These are phyloP conservation scores for Conopomorpha cramerella DNA, from an alignment of 1,140 invertebrate species.

Conservation along the genomic window DNA sequence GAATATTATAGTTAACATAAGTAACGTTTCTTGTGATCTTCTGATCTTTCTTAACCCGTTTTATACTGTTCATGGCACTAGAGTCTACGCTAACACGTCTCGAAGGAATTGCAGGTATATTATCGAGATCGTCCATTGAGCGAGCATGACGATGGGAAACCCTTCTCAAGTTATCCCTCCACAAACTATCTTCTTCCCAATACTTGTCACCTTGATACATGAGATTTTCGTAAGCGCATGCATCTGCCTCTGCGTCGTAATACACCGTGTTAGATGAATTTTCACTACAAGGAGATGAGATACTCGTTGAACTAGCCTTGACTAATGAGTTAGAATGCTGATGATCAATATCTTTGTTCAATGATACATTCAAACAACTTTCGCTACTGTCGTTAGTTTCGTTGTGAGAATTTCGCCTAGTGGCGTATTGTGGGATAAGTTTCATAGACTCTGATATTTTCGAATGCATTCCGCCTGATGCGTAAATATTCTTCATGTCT, in stretches of 20 bases:
- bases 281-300: conserved; percentile 49
- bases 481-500: conserved; percentile 78
- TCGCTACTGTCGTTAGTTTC: conserved; percentile 20
- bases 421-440: conserved; percentile 45
- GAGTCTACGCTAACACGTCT: conserved; percentile 23
- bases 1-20: conserved; percentile 74
- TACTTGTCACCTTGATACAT: conserved; percentile 66
- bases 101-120: conserved; percentile 36
- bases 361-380: too few relatives aligned
- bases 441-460: conserved; percentile 61
- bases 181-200: conserved; percentile 82
- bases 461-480: conserved; percentile 65
- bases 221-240: conserved; percentile 50
- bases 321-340: conserved; percentile 17
- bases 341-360: conserved; percentile 11
- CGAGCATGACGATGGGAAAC: conserved; percentile 80
- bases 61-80: conserved; percentile 44
- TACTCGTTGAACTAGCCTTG: conserved; percentile 37
- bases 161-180: conserved; percentile 77
- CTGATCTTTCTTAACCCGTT: conserved; percentile 33
- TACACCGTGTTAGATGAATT: conserved; percentile 51
- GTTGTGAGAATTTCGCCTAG: conserved; percentile 48
- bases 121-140: conserved; percentile 78
- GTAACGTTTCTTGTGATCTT: conserved; percentile 70
- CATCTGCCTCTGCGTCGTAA: conserved; percentile 49